Evolutionary conservation across 2,797 vertebrate species (phyloP), one percentile per base, ranked within the genome.

Genomic region (Enteromius radiatus): DNA sequence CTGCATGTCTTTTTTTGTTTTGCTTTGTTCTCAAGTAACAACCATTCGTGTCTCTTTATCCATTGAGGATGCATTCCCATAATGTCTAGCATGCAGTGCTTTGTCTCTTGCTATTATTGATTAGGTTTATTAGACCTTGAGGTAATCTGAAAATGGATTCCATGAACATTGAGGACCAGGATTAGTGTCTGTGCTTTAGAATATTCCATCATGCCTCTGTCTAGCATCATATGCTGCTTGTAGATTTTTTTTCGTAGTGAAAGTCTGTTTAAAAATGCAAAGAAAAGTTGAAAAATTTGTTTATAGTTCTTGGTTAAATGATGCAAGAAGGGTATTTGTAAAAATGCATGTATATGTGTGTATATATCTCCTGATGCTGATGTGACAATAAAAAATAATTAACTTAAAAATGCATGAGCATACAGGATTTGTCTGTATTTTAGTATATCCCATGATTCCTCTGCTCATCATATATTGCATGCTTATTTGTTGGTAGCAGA

Each of bases 51-150:
- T 69, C 5, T 69, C 6, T 49, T 76, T 43, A 28, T 31, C 21
- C 36, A 28, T 10, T 49, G 41, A 8, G 31, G 0, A n/a, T 33
- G 2, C 28, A n/a, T 28, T 65, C 19, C 4, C 70, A 49, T 33
- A 10, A 19, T 33, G 12, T 54, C 23, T 4, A 7, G 23, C 38
- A 14, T 80, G 17, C 68, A 79, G 17, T 78, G 31, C 38, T 49
- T 64, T 36, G 45, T 70, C 41, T 75, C 21, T 82, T 63, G 41
- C 67, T 84, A 8, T 3, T 88, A 91, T 92, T 84, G 89, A 91
- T 91, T 88, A 38, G 70, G 84, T 86, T 90, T 89, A 52, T 91
- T 92, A 87, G 88, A 88, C 90, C 91, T 86, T 77, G 43, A 12
- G 52, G 78, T 54, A 41, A 87, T 88, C 83, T 88, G 84, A 54